Base-by-base conservation (phyloP, 2,797 vertebrate species). In the Cephalopachus bancanus region DNA sequence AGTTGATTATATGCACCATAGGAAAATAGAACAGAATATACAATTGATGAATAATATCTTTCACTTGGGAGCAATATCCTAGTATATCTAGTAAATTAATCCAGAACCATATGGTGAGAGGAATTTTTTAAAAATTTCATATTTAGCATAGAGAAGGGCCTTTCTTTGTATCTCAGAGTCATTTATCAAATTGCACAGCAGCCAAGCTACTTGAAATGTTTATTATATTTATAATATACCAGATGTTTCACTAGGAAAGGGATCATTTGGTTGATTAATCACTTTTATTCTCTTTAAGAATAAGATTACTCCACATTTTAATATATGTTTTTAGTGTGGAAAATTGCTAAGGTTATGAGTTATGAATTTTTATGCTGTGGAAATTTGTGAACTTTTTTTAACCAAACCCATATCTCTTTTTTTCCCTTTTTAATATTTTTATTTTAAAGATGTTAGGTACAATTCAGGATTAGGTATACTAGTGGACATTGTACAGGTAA, bases 111-210 rank as follows among this genome's bases (percentile, higher is more conserved):
- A 88, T n/a, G 59, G 62, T 87, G 92, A 96, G 84, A 96, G 4
- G 10, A 83, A 71, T 92, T 97, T 71, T 64, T 86, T 64, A 96
- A 67, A 83, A 67, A 83, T 37, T 83, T 96, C 78, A 30, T 33
- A 65, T 86, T 95, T 87, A 96, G 57, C 81, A 55, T 64, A 96
- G 83, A 95, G 59, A 86, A 89, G 91, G 30, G 28, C 55, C 20
- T 69, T 62, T 84, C 83, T 53, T 57, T 88, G 1, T 97, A 94
- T 94, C 85, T 95, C 65, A 91, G 17, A 76, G 51, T 86, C 92
- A 98, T 97, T 96, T 98, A 96, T 93, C 53, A 94, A 60, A 96
- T 0, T 4, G 95, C 37, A 96, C 53, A 97, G 17, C 22, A 86
- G 16, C 86, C 55, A 94, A 64, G 5, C 33, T 95, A 72, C 87